Conservation (phyloP, 2,888 invertebrate genomes). For the Atherix ibis region DNA sequence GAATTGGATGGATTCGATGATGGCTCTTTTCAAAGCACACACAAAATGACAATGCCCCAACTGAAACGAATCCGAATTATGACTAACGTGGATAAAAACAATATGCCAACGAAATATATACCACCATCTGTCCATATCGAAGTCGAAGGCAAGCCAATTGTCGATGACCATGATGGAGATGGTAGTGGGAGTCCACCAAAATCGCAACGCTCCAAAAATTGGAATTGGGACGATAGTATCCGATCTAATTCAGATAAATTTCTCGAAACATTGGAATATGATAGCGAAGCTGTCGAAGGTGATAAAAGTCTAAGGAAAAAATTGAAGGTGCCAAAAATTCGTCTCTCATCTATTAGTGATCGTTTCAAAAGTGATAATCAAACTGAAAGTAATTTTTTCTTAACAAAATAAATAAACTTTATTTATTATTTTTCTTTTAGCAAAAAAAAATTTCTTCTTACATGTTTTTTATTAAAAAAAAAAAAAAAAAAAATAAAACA, state of each 20-base stretch:
- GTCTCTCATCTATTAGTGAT: constrained; percentile 1
- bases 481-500: too few species aligned
- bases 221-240: constrained; percentile 32
- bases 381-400: too few species aligned
- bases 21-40: constrained; percentile 24
- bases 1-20: constrained; percentile 28
- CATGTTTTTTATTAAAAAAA: too few species aligned
- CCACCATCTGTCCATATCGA: background rate
- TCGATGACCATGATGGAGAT: too few species aligned
- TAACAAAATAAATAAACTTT: too few species aligned
- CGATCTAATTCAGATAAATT: constrained; percentile 31
- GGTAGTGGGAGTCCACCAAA: background rate
- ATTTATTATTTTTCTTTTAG: constrained; percentile 1
- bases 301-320: constrained; percentile 8
- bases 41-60: constrained; percentile 22
- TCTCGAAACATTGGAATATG: constrained; percentile 28
- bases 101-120: background rate
- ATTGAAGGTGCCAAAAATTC: constrained; percentile 8
- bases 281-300: constrained; percentile 12
- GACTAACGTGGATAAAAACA: too few species aligned
- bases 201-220: constrained; percentile 8
- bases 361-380: too few species aligned
- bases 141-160: background rate
- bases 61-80: constrained; percentile 5
- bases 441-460: too few species aligned